Conservation (phyloP, 2,888 invertebrate species). For the Microctonus hyperodae region DNA sequence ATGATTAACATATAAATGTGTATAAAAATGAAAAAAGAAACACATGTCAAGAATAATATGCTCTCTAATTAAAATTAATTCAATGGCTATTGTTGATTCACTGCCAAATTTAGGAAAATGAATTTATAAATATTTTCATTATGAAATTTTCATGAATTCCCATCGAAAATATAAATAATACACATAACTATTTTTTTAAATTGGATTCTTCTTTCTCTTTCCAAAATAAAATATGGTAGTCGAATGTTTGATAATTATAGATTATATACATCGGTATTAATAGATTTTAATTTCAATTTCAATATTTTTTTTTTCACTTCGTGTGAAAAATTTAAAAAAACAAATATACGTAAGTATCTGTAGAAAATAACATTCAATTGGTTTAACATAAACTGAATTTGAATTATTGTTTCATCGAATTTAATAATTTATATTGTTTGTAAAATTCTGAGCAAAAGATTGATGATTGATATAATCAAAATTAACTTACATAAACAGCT, state of each 20-base stretch:
- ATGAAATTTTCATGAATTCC: not conserved
- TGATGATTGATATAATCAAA: not conserved
- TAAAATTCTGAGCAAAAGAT: not conserved
- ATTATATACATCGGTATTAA: slow-evolving; percentile 18
- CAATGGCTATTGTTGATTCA: slow-evolving; percentile 24
- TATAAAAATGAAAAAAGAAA: not conserved
- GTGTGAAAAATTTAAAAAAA: not conserved
- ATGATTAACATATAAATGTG: slow-evolving; percentile 2
- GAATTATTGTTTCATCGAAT: not conserved
- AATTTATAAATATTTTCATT: slow-evolving; percentile 15
- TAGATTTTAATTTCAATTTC: too few species aligned
- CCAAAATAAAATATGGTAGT: not conserved
- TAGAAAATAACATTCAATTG: not conserved
- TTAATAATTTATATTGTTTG: slow-evolving; percentile 6
- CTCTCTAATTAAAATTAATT: slow-evolving; percentile 30
- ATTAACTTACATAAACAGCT: slow-evolving; percentile 22
- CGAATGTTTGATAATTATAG: not conserved
- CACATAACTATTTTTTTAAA: slow-evolving; percentile 7
- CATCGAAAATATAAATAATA: not conserved
- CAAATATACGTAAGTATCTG: not conserved
- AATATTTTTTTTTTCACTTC: too few species aligned
- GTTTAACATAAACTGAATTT: not conserved
- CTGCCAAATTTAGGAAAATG: slow-evolving; percentile 35
- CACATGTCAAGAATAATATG: slow-evolving; percentile 20
- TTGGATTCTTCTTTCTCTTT: not conserved